Evolutionary conservation across 2,888 invertebrate species (phyloP), one percentile per base, ranked within the genome.

Genomic region (Melanargia galathea): DNA sequence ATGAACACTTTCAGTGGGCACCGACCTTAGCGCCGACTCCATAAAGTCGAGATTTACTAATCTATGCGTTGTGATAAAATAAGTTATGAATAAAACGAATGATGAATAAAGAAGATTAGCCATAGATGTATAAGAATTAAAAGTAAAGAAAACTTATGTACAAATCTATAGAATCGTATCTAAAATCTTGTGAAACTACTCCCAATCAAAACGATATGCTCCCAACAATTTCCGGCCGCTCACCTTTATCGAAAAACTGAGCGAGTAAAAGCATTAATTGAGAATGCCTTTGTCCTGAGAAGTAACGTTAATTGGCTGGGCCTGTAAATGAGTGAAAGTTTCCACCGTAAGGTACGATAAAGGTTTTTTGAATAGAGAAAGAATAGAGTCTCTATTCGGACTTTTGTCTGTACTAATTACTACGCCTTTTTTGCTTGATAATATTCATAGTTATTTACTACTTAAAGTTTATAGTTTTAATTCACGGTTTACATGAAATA

Each of bases 231-330:
- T 48, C 49, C 38, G 35, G 49, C 16, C 40, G 38, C 18, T 59
- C 24, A 13, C 59, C 20, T 48, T 58, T 43, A 58, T 46, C 35
- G 35, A 24, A 59, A 58, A 65, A 58, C 49, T 40, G 58, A 40
- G 45, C 59, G 20, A 58, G 40, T 54, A 58, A 61, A 40, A 59
- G 59, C 38, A 49, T 10, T 18, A 56, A 56, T 57, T 52, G 48
- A 24, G 58, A 59, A 55, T 49, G 55, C 62, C 62, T 65, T 65
- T 62, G 59, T 62, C 33, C 49, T 56, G 49, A 30, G n/a, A 55
- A 43, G 54, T 35, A 57, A 43, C 51, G 48, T 59, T 62, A 59
- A 65, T 59, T 56, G 59, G 43, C 35, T 38, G 38, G 13, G 18
- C 24, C 18, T 59, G 43, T 49, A 62, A 62, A 40, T 65, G 18